Base-by-base conservation (phyloP, 2,888 invertebrate species). In the Plebejus melissa region DNA sequence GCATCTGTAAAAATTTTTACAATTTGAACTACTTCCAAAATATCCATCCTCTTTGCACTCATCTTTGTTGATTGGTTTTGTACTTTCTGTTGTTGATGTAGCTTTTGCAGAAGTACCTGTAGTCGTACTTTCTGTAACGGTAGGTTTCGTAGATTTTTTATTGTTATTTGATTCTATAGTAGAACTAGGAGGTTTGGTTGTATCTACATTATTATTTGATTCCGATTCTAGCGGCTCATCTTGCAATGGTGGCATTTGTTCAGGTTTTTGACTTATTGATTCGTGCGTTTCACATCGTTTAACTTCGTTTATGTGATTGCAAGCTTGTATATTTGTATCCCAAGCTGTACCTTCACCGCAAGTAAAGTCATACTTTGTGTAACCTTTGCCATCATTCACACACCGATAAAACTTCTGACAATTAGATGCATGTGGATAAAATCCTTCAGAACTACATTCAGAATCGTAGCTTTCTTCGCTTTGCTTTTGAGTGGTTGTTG, bases 401-500 rank as follows among this genome's bases (percentile, higher is more conserved):
- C 97, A 97, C 77, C 97, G 94, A 84, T 96, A 96, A 89, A 97
- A 97, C 83, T 96, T 96, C 75, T 92, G 95, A 81, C 97, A 97
- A 83, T 97, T 94, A 75, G 91, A 89, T 32, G 94, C 90, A 87
- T 97, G 94, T 38, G 95, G 94, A 84, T 95, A 94, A 86, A 80
- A 82, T 75, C 82, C 82, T 76, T 80, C 79, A n/a, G 79, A 78
- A 32, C 9, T 60, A 79, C 81, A 81, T 78, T 77, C 60, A 28
- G 75, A 74, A 16, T 71, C 57, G 72, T 74, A 32, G 57, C n/a
- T 74, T 75, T 69, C 28, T 16, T 36, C 70, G 57, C 28, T 54
- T 58, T 65, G 38, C 57, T 50, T 69, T 60, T 74, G 46, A 22
- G 65, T 16, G 46, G 32, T 74, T 74, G 72, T 76, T 50, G 74